These are phyloP conservation scores for Mamestra brassicae DNA, from an alignment of 2,888 invertebrate genomes.

Conservation along the genomic window DNA sequence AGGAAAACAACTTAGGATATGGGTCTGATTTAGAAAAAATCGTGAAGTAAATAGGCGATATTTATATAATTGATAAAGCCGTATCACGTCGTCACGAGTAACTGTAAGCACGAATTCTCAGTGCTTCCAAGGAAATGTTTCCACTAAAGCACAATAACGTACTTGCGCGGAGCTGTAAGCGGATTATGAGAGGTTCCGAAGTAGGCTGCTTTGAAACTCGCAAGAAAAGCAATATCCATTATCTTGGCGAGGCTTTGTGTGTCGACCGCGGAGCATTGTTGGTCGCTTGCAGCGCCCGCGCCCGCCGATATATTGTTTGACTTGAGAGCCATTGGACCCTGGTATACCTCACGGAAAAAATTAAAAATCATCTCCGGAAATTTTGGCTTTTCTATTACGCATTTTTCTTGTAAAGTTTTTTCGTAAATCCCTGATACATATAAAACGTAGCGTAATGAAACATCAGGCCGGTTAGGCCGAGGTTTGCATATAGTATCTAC, in stretches of 20 bases:
- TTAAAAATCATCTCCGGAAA: conserved; percentile 38
- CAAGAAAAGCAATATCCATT: conserved; percentile 91
- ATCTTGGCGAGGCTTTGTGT: conserved; percentile 87
- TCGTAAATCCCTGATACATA: background rate
- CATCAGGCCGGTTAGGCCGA: background rate
- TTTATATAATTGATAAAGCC: conserved; percentile 71
- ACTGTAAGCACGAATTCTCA: conserved; percentile 74
- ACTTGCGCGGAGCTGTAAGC: conserved; percentile 86
- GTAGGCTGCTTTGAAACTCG: conserved; percentile 90
- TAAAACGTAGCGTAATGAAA: background rate
- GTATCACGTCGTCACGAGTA: conserved; percentile 73
- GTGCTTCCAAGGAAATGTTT: conserved; percentile 81
- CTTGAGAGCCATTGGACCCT: conserved; percentile 70
- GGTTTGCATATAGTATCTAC: too few species aligned
- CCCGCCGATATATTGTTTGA: conserved; percentile 77
- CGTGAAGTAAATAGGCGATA: conserved; percentile 1
- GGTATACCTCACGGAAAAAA: conserved; percentile 68
- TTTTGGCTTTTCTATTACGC: conserved; percentile 17
- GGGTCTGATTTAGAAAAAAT: background rate
- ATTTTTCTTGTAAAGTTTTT: background rate
- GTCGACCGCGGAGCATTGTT: conserved; percentile 82
- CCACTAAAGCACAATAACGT: conserved; percentile 82
- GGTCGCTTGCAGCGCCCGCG: conserved; percentile 77
- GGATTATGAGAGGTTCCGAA: conserved; percentile 89
- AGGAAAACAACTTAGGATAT: background rate